A percentile compares a stretch with the other conserved stretches of the same genome.
These are phyloP conservation scores for Ferdinandea cuprea DNA, from an alignment of 2,888 invertebrate genomes.

Conservation along the genomic window DNA sequence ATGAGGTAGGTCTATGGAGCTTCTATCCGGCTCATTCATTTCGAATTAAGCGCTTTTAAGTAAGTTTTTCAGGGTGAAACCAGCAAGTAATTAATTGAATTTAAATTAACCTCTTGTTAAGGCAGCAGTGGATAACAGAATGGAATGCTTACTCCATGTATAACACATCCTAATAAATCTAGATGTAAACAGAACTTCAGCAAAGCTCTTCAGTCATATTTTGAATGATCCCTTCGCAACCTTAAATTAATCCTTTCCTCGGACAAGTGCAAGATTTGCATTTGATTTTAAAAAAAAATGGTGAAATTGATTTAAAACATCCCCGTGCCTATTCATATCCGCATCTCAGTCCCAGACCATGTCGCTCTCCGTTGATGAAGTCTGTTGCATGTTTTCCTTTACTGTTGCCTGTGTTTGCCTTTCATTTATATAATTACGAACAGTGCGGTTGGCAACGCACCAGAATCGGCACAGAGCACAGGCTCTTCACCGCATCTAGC, in stretches of 20 bases:
- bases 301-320: slow-evolving; percentile 70
- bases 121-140: slow-evolving; percentile 12
- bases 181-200: slow-evolving; percentile 33
- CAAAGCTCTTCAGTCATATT: slow-evolving; percentile 38
- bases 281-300: slow-evolving; percentile 46
- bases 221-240: slow-evolving; percentile 10
- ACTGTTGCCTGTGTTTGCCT: slow-evolving; percentile 61
- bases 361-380: slow-evolving; percentile 52
- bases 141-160: slow-evolving; percentile 22
- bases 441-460: slow-evolving; percentile 1
- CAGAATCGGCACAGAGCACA: no score
- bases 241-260: neutral
- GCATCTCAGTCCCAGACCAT: neutral
- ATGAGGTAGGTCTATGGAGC: slow-evolving; percentile 6
- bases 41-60: slow-evolving; percentile 44
- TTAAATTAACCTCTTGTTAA: slow-evolving; percentile 70
- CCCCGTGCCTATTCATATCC: slow-evolving; percentile 19
- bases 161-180: slow-evolving; percentile 56
- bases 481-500: slow-evolving; percentile 8
- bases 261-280: slow-evolving; percentile 52
- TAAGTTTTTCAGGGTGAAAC: slow-evolving; percentile 13
- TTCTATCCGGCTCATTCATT: slow-evolving; percentile 30
- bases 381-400: slow-evolving; percentile 69
- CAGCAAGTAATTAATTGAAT: slow-evolving; percentile 67
- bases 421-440: slow-evolving; percentile 74